Evolutionary conservation across 2,797 vertebrate genomes (phyloP).

Genomic region (Rhinatrema bivittatum): DNA sequence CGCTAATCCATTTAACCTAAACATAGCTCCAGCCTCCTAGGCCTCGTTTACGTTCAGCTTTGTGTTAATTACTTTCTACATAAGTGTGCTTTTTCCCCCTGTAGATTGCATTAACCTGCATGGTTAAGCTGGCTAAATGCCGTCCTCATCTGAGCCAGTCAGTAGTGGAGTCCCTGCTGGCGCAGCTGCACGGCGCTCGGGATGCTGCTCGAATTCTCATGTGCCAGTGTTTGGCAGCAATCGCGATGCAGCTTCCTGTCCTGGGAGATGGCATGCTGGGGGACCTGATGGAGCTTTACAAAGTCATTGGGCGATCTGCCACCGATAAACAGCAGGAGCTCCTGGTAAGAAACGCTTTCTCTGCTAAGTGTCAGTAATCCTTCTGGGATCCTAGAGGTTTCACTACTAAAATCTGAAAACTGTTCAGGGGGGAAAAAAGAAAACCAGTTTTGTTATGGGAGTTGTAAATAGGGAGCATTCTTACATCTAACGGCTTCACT

Average conservation of each 20-base stretch:
- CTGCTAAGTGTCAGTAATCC: neutral
- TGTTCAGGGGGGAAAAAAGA: neutral
- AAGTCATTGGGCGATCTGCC: conserved; percentile 72
- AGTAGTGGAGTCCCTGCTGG: conserved; percentile 81
- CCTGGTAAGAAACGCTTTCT: conserved; percentile 68
- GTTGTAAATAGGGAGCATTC: no score
- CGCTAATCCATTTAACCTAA: no score
- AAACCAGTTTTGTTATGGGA: no score
- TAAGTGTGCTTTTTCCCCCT: neutral
- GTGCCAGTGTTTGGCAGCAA: conserved; percentile 88
- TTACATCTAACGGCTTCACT: no score
- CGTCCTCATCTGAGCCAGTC: conserved; percentile 85
- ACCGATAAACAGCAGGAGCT: conserved; percentile 92
- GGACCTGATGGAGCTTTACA: conserved; percentile 87
- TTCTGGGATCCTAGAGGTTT: neutral
- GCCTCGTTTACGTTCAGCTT: no score
- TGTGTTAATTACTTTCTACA: no score
- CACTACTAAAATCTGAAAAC: neutral
- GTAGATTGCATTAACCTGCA: conserved; percentile 81
- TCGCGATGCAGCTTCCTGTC: conserved; percentile 88
- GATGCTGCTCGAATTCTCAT: conserved; percentile 77
- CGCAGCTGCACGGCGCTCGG: conserved; percentile 81
- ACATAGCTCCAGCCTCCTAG: no score
- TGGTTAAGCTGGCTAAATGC: conserved; percentile 84
- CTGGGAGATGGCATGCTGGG: conserved; percentile 90